phyloP scores from a whole-genome alignment of 2,888 invertebrate species.

The Rhagium mordax region DNA sequence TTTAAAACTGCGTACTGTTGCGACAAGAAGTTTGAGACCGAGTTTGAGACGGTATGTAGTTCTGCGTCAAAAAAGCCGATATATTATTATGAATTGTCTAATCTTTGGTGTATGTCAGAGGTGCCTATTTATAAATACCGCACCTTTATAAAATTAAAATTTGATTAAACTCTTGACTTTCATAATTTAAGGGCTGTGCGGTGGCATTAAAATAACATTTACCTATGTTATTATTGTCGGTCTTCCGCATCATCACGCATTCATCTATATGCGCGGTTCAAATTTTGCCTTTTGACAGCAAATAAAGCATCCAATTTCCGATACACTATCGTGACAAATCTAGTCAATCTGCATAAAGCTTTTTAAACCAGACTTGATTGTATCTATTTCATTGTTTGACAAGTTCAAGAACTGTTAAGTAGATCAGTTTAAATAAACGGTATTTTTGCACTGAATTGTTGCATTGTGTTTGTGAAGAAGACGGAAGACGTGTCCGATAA shows the following conservation, averaged over 20 bases:
- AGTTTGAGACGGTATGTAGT: too few species aligned
- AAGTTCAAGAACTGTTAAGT: constrained; percentile 28
- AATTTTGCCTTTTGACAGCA: background rate
- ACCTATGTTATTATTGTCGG: background rate
- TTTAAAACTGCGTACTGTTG: background rate
- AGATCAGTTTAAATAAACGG: constrained; percentile 10
- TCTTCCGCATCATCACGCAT: background rate
- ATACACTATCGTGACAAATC: constrained; percentile 7
- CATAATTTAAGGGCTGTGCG: background rate
- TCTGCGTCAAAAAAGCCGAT: too few species aligned
- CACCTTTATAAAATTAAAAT: too few species aligned
- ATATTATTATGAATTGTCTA: too few species aligned
- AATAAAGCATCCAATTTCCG: background rate
- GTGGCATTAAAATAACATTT: background rate
- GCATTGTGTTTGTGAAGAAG: constrained; percentile 7
- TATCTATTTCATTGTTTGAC: constrained; percentile 16
- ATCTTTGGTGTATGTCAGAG: too few species aligned
- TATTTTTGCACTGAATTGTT: background rate
- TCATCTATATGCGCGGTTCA: background rate
- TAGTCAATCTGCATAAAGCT: background rate
- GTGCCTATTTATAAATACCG: too few species aligned
- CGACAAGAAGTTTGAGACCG: too few species aligned
- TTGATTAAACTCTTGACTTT: too few species aligned
- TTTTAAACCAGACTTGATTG: background rate
- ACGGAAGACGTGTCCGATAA: background rate